Conservation (phyloP, 2,113 vertebrate genomes). For the Mohoua ochrocephala region DNA sequence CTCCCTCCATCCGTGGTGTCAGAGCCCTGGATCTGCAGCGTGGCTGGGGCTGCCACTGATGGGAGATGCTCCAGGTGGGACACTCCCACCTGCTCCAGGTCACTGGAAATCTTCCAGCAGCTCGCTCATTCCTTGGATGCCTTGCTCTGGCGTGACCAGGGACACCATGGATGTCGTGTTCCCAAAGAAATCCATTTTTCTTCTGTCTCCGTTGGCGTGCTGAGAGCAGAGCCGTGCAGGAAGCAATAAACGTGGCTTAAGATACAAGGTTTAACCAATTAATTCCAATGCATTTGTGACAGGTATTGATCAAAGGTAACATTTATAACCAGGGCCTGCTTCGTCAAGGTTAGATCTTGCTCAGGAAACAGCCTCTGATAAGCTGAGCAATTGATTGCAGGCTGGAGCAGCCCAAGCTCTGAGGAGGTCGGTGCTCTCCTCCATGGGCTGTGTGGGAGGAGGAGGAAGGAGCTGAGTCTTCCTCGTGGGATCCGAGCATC, state of each 20-base stretch:
- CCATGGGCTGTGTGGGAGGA: neutral
- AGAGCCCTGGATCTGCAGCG: accelerated
- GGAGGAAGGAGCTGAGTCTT: neutral
- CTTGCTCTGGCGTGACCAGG: neutral
- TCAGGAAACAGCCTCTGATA: constrained; percentile 31
- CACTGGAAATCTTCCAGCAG: neutral
- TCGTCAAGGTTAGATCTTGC: constrained; percentile 34
- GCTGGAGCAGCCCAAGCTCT: neutral
- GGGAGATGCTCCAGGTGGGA: neutral
- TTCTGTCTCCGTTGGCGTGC: neutral
- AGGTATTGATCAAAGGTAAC: constrained; percentile 66
- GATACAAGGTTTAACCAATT: neutral
- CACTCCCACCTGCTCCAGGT: neutral
- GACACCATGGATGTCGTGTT: accelerated
- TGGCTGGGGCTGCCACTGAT: neutral
- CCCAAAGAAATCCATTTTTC: neutral
- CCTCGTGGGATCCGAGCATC: neutral
- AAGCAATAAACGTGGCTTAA: constrained; percentile 6
- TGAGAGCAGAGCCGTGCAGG: neutral
- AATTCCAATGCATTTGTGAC: constrained; percentile 28
- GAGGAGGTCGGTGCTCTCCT: neutral
- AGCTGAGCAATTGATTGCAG: neutral
- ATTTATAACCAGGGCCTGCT: constrained; percentile 24
- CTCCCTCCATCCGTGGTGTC: accelerated
- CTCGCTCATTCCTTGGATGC: neutral